A percentile compares a stretch with the other conserved stretches of the same genome.
phyloP scores from a whole-genome alignment of 1,140 invertebrate species.

The Cataglyphis hispanica region DNA sequence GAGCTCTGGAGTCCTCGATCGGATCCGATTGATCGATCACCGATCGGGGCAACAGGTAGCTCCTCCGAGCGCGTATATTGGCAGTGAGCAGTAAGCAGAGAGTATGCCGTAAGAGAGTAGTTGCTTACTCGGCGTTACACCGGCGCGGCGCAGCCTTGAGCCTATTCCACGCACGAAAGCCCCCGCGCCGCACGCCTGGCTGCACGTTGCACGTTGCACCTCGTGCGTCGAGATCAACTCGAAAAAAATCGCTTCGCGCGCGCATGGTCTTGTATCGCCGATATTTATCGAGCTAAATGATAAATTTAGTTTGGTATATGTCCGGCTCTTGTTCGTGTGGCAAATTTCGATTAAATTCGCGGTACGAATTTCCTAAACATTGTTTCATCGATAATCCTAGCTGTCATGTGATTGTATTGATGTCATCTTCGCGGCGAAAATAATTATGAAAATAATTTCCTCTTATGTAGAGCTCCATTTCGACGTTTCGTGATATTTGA shows the following conservation, averaged over 20 bases:
- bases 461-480: no score
- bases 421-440: neutral
- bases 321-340: neutral
- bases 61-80: conserved; percentile 46
- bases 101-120: conserved; percentile 64
- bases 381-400: neutral
- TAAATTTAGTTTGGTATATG: conserved; percentile 57
- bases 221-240: conserved; percentile 69
- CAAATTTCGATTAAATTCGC: neutral
- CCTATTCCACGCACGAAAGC: conserved; percentile 87
- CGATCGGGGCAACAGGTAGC: conserved; percentile 71
- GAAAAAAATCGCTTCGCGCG: conserved; percentile 55
- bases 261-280: conserved; percentile 37
- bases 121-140: conserved; percentile 79
- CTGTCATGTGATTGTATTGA: neutral
- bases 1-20: conserved; percentile 58
- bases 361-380: neutral
- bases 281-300: conserved; percentile 51
- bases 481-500: neutral
- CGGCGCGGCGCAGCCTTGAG: conserved; percentile 85
- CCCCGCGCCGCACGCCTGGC: conserved; percentile 84
- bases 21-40: conserved; percentile 71
- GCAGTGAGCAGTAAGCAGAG: conserved; percentile 69
- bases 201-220: conserved; percentile 78
- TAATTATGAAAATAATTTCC: neutral